Conservation (phyloP, 1,140 invertebrate genomes). For the Trachymyrmex septentrionalis region DNA sequence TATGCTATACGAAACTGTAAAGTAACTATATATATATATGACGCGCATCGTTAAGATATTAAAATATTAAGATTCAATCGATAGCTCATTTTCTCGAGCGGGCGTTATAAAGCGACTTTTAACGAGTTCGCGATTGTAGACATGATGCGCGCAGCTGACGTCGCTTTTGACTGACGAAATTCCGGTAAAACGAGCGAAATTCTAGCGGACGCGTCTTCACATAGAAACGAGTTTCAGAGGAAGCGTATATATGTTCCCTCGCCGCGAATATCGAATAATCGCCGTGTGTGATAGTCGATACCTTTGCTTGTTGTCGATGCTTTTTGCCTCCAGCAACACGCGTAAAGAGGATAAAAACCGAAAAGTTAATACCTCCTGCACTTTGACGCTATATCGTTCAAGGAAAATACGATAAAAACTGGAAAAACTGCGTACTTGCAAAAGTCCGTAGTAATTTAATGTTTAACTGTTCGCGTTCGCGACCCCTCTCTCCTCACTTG, state of each 20-base stretch:
- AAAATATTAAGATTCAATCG: constrained; percentile 53
- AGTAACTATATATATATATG: not conserved
- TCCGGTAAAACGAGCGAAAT: constrained; percentile 43
- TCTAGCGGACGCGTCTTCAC: constrained; percentile 31
- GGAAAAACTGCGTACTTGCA: not conserved
- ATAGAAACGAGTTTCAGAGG: constrained; percentile 23
- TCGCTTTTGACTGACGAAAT: constrained; percentile 47
- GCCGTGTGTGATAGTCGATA: constrained; percentile 29
- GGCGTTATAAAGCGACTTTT: constrained; percentile 39
- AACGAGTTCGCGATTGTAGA: constrained; percentile 36
- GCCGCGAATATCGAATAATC: constrained; percentile 51
- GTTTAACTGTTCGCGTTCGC: not conserved
- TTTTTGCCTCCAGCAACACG: constrained; percentile 27
- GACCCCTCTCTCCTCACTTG: not conserved
- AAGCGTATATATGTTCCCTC: not conserved
- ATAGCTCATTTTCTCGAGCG: constrained; percentile 30
- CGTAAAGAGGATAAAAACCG: constrained; percentile 41
- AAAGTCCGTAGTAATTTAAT: constrained; percentile 34
- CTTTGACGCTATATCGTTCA: constrained; percentile 28
- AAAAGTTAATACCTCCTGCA: constrained; percentile 29
- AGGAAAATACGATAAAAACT: constrained; percentile 31
- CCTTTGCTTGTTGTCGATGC: constrained; percentile 5
- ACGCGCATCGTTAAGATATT: not conserved
- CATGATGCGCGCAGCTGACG: constrained; percentile 15
- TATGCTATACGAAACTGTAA: not conserved